Conservation (phyloP, 2,113 vertebrate genomes). For the Zosterops pallidus region DNA sequence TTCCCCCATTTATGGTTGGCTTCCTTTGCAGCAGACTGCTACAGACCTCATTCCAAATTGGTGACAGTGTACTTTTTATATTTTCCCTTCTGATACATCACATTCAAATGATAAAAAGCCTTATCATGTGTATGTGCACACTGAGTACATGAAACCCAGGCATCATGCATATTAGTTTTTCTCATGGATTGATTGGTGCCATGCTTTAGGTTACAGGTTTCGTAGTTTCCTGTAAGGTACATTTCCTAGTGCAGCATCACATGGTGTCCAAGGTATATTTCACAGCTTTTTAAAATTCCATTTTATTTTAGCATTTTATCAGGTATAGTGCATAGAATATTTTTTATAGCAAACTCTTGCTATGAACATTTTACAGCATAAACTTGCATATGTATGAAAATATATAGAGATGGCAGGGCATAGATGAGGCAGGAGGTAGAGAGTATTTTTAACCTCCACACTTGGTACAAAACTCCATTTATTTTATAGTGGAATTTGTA, state of each 20-base stretch:
- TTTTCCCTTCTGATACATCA: background rate
- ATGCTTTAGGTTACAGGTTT: background rate
- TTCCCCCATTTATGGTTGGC: background rate
- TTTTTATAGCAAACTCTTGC: background rate
- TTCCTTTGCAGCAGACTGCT: background rate
- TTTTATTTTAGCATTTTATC: slow-evolving; percentile 41
- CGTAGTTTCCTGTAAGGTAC: background rate
- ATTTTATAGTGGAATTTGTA: slow-evolving; percentile 26
- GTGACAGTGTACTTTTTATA: background rate
- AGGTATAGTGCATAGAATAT: background rate
- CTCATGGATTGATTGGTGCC: background rate
- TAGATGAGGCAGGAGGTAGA: background rate
- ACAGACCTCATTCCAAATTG: background rate
- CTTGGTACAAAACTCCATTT: background rate
- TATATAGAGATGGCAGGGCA: slow-evolving; percentile 15
- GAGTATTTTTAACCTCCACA: slow-evolving; percentile 43
- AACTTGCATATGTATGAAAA: slow-evolving; percentile 38
- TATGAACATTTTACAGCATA: slow-evolving; percentile 10
- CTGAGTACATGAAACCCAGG: background rate
- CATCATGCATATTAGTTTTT: background rate
- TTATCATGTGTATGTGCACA: background rate
- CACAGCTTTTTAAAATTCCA: background rate
- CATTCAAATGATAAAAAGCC: background rate
- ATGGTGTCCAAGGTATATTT: background rate
- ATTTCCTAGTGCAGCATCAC: background rate